Conservation (phyloP, 1,140 invertebrate genomes). For the Chionoecetes opilio region DNA sequence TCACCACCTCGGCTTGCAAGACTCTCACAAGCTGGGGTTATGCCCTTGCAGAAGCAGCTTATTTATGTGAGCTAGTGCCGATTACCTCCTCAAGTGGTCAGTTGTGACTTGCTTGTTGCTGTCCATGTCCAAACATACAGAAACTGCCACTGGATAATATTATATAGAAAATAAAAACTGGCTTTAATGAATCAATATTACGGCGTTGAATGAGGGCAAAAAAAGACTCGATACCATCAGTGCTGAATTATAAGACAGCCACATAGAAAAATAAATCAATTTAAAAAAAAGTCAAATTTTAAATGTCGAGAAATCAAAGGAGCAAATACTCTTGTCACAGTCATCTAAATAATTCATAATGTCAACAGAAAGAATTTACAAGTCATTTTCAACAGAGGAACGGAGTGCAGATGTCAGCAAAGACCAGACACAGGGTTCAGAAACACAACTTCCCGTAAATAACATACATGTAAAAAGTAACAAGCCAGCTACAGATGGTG, state of each 20-base stretch:
- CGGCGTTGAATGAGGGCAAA: background rate
- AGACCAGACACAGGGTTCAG: background rate
- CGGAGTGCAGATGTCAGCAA: background rate
- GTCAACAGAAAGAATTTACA: too few species aligned
- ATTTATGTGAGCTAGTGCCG: background rate
- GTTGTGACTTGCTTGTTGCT: background rate
- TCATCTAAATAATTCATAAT: too few species aligned
- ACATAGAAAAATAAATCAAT: conserved; percentile 5
- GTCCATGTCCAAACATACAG: background rate
- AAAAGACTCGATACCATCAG: background rate
- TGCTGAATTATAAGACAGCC: background rate
- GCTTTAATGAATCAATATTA: background rate
- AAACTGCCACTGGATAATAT: background rate
- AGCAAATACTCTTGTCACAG: too few species aligned
- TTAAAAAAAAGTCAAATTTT: too few species aligned
- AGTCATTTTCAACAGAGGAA: background rate
- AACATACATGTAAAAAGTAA: background rate
- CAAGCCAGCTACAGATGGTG: background rate
- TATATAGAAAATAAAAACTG: background rate
- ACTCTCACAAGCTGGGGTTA: background rate
- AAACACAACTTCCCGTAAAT: background rate
- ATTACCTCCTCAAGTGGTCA: background rate
- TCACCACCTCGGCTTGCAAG: background rate
- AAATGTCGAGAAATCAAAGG: too few species aligned
- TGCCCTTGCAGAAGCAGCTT: background rate